These are phyloP conservation scores for Drosophila truncata DNA, from an alignment of 1,140 invertebrate genomes.

Conservation along the genomic window DNA sequence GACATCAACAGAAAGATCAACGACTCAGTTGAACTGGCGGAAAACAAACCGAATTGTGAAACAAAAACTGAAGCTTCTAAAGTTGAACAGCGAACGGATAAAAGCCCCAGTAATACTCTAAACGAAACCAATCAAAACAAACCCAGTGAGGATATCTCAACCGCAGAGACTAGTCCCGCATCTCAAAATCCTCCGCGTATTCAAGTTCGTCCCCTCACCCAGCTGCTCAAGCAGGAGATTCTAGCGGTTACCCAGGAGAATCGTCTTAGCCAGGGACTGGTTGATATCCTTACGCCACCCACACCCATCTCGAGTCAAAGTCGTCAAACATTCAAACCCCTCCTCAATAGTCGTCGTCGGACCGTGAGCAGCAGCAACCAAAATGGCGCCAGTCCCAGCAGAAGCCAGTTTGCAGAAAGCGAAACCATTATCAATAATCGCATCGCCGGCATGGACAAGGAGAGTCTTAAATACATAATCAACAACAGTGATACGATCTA, in stretches of 20 bases:
- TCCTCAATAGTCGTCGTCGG: slow-evolving; percentile 11
- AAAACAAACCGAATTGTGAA: slow-evolving; percentile 8
- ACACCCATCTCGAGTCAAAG: neutral
- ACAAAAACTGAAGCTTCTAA: slow-evolving; percentile 1
- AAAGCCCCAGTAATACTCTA: neutral
- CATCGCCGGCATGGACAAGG: slow-evolving; percentile 76
- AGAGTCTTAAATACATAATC: slow-evolving; percentile 74
- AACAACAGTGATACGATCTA: slow-evolving; percentile 76
- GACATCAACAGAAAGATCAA: neutral
- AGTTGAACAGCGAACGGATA: slow-evolving; percentile 3
- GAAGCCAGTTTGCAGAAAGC: neutral
- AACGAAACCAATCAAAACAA: neutral
- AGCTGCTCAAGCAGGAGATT: slow-evolving; percentile 65
- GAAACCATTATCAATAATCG: slow-evolving; percentile 49
- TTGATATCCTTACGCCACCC: neutral
- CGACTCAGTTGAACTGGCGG: neutral
- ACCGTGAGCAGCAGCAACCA: slow-evolving; percentile 33
- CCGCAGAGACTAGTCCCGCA: slow-evolving; percentile 1
- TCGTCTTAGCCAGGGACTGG: neutral
- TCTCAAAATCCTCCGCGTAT: slow-evolving; percentile 42
- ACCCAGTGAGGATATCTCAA: neutral
- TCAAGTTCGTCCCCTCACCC: slow-evolving; percentile 60
- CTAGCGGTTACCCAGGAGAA: slow-evolving; percentile 47
- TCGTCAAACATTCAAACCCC: neutral
- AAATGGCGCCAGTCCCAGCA: neutral